Evolutionary conservation across 1,140 invertebrate genomes (phyloP).

Genomic region (Homarus americanus): DNA sequence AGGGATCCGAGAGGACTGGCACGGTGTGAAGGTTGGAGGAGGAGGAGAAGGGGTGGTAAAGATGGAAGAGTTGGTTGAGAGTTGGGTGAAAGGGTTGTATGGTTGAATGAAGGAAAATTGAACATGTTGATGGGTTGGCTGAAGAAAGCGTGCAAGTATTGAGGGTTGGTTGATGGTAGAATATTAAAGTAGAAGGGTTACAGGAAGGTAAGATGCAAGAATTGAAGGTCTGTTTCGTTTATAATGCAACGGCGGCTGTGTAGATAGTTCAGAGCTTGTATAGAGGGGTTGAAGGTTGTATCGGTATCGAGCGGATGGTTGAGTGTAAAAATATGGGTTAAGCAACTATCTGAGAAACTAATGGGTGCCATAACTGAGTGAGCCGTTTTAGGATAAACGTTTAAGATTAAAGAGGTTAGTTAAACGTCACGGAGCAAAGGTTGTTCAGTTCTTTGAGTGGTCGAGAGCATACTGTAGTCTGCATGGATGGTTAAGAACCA

Average conservation of each 20-base stretch:
- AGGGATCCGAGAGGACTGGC: background rate
- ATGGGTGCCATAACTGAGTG: background rate
- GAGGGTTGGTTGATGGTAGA: background rate
- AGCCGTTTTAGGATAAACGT: background rate
- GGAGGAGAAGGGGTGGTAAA: background rate
- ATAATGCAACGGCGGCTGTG: background rate
- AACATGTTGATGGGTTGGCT: background rate
- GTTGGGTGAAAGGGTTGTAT: background rate
- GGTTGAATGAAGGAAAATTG: background rate
- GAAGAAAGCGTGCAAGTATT: background rate
- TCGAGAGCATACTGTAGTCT: constrained; percentile 1
- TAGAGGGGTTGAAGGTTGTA: background rate
- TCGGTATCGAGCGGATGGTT: background rate
- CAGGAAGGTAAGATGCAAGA: background rate
- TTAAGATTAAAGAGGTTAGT: constrained; percentile 1
- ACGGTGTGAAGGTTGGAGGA: background rate
- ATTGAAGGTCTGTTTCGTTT: background rate
- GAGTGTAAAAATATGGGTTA: background rate
- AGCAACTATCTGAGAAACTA: background rate
- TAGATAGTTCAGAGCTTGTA: background rate
- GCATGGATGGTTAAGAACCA: constrained; percentile 34
- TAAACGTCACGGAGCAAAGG: background rate
- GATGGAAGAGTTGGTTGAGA: background rate
- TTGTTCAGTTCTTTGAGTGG: constrained; percentile 9
- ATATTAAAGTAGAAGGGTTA: background rate